Base-by-base conservation (phyloP, 2,888 invertebrate genomes). In the Tachina fera region DNA sequence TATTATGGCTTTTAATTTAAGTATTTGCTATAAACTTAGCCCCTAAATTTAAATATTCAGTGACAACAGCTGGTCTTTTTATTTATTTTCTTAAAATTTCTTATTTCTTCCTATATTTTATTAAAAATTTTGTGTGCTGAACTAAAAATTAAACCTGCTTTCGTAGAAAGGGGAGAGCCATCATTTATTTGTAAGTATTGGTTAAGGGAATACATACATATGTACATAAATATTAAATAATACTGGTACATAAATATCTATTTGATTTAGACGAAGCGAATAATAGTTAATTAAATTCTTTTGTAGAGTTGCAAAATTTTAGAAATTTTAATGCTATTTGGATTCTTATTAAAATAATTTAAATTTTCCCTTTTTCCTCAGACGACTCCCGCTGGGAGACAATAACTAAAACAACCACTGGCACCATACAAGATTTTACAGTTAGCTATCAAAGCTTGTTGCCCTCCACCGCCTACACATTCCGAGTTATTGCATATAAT, bases 401-500 rank as follows among this genome's bases (percentile, higher is more conserved):
- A 0, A 96, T 98, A 70, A 95, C 96, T 43, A 95, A 96, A 90
- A 97, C 97, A n/a, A 96, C 95, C 88, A 97, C 96, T 90, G 98
- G 98, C 13, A 96, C 96, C 51, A 93, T 97, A 58, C 95, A 96
- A 88, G 97, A 97, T 85, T 98, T 97, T 90, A 96, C 97, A 8
- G 95, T 99, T 88, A 97, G 97, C 45, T 98, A 97, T 92, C 97
- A 97, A 92, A 97, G 97, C 91, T 94, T 99, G 75, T 94, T 97
- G 84, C 98, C 98, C 1, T 97, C 98, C 5, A 98, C 98, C 0
- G 96, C 96, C 1, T 99, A 99, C 93, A 96, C 96, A 88, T 98
- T 99, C 93, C 94, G 99, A 79, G 96, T 99, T 51, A 98, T 99
- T 91, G 97, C 98, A 2, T 97, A 98, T 93, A 99, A 99, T 93